Conservation (phyloP, 2,888 invertebrate species). For the Ephialtes manifestator region DNA sequence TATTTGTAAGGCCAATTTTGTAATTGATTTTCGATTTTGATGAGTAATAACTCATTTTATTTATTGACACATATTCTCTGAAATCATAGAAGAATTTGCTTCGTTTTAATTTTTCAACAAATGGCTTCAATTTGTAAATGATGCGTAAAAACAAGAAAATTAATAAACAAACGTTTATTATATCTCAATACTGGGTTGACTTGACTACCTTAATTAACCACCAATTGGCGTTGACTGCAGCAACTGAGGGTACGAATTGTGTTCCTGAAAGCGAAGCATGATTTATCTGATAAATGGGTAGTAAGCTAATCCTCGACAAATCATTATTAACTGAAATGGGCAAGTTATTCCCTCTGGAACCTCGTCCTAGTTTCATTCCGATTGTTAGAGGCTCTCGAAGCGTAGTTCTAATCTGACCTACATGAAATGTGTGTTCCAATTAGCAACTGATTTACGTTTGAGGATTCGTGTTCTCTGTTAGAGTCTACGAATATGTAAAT, state of each 20-base stretch:
- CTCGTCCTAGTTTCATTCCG: constrained; percentile 75
- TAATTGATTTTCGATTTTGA: too few species aligned
- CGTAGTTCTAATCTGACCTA: constrained; percentile 60
- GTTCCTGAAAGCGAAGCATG: constrained; percentile 17
- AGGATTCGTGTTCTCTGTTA: not conserved
- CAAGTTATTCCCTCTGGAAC: constrained; percentile 60
- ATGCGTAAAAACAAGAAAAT: too few species aligned
- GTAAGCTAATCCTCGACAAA: constrained; percentile 45
- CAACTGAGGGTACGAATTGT: not conserved
- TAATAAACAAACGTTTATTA: too few species aligned
- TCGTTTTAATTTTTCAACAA: too few species aligned
- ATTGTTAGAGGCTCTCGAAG: constrained; percentile 39
- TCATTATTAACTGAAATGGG: constrained; percentile 58
- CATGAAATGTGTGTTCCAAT: constrained; percentile 51
- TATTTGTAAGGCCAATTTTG: too few species aligned
- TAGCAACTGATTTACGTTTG: constrained; percentile 51
- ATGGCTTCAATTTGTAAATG: too few species aligned
- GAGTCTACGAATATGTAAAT: constrained; percentile 24
- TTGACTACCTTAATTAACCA: constrained; percentile 22
- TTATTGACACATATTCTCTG: too few species aligned
- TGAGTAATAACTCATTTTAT: too few species aligned
- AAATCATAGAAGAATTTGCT: too few species aligned
- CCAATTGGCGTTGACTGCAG: constrained; percentile 26
- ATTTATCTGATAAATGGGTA: constrained; percentile 23
- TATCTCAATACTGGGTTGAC: too few species aligned